These are phyloP conservation scores for Pheosia tremula DNA, from an alignment of 2,888 invertebrate genomes.

Conservation along the genomic window DNA sequence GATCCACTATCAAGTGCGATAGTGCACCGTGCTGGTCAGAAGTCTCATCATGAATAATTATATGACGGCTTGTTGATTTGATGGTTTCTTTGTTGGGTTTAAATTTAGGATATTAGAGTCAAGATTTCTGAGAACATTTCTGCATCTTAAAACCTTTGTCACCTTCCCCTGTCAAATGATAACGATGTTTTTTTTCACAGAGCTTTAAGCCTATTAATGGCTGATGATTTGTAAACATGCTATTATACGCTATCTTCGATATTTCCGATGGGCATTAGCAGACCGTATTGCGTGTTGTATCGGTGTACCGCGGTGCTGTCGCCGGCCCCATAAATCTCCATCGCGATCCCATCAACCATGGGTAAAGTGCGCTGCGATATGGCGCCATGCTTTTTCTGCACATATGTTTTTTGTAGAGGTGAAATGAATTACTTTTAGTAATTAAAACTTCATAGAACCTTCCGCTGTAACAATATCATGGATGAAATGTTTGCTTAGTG, in stretches of 20 bases:
- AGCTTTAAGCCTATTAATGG: too few relatives aligned
- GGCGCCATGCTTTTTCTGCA: conserved; percentile 1
- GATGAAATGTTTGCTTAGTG: too few relatives aligned
- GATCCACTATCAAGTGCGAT: background rate
- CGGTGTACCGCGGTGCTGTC: conserved; percentile 4
- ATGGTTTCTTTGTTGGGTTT: background rate
- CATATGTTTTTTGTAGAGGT: background rate
- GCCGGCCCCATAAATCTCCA: conserved; percentile 6
- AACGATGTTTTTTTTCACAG: too few relatives aligned
- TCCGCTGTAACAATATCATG: too few relatives aligned
- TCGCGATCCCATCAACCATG: conserved; percentile 4
- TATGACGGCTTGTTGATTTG: background rate
- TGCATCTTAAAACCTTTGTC: too few relatives aligned
- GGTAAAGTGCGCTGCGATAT: background rate
- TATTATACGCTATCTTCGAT: too few relatives aligned
- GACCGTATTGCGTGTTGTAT: background rate
- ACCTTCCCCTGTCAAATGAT: too few relatives aligned
- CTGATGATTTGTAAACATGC: too few relatives aligned
- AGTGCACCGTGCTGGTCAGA: background rate
- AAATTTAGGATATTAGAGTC: too few relatives aligned
- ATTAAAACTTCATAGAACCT: too few relatives aligned
- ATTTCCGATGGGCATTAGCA: background rate
- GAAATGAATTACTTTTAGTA: background rate
- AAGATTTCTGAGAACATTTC: too few relatives aligned
- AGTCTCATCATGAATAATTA: background rate